These are phyloP conservation scores for Mycteria americana DNA, from an alignment of 2,797 vertebrate species.

Conservation along the genomic window DNA sequence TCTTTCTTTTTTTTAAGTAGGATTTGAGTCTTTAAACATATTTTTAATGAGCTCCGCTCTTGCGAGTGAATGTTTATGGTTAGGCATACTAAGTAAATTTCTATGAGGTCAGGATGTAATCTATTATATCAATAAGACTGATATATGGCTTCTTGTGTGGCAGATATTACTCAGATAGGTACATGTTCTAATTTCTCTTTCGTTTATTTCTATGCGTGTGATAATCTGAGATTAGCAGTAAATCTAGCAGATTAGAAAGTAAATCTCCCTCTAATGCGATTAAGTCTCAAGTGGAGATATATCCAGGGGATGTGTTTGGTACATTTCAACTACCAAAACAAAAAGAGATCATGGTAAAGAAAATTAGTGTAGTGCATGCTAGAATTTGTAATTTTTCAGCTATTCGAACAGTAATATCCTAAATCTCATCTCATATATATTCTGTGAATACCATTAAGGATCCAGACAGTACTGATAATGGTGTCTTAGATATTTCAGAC, in stretches of 20 bases:
- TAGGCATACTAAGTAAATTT: background rate
- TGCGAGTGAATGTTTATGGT: background rate
- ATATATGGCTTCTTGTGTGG: background rate
- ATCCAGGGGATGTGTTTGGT: background rate
- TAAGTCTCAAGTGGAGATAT: background rate
- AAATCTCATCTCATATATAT: background rate
- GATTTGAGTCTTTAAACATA: background rate
- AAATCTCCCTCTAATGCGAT: background rate
- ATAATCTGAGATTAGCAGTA: background rate
- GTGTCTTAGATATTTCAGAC: background rate
- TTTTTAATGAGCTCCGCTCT: background rate
- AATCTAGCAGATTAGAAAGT: background rate
- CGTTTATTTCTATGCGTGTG: background rate
- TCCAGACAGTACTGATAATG: background rate
- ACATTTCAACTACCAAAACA: background rate
- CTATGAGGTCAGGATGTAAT: background rate
- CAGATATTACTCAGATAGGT: background rate
- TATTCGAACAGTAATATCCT: background rate
- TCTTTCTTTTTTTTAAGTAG: background rate
- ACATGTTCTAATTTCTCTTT: background rate
- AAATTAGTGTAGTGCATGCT: background rate
- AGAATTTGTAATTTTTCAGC: background rate
- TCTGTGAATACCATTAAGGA: background rate
- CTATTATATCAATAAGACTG: background rate
- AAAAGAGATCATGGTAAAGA: background rate